Evolutionary conservation across 2,113 vertebrate genomes (phyloP).

Genomic region (Glaucidium brasilianum): DNA sequence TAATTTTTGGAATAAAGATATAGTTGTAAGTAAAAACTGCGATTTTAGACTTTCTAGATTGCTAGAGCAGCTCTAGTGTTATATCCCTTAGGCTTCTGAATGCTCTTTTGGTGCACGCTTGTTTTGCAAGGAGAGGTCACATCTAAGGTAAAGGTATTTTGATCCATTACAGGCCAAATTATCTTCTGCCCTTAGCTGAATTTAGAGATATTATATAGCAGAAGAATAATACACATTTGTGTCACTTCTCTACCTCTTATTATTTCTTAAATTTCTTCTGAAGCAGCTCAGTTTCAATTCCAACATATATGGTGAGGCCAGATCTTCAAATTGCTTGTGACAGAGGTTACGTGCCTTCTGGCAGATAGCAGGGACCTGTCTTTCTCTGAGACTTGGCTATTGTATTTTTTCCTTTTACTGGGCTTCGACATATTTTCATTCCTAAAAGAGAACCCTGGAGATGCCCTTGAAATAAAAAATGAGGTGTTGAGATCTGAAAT

Average conservation of each 20-base stretch:
- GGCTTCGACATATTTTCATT: background rate
- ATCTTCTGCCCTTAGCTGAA: background rate
- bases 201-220: background rate
- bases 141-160: background rate
- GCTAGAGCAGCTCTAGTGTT: background rate
- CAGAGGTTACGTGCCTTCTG: constrained; percentile 37
- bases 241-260: background rate
- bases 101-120: background rate
- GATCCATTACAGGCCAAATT: background rate
- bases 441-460: background rate
- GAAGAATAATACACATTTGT: background rate
- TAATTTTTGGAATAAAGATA: background rate
- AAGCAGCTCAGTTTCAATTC: background rate
- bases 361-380: background rate
- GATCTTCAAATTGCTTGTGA: constrained; percentile 19
- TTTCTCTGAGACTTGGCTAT: background rate
- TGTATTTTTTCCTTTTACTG: background rate
- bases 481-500: background rate
- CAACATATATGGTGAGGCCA: background rate
- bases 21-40: background rate
- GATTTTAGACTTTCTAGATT: background rate
- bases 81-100: background rate
- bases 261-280: constrained; percentile 14
- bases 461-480: constrained; percentile 14
- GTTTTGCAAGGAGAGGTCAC: background rate